Evolutionary conservation across 2,888 invertebrate genomes (phyloP), one percentile per base, ranked within the genome.

Genomic region (Sarcophaga variegata): DNA sequence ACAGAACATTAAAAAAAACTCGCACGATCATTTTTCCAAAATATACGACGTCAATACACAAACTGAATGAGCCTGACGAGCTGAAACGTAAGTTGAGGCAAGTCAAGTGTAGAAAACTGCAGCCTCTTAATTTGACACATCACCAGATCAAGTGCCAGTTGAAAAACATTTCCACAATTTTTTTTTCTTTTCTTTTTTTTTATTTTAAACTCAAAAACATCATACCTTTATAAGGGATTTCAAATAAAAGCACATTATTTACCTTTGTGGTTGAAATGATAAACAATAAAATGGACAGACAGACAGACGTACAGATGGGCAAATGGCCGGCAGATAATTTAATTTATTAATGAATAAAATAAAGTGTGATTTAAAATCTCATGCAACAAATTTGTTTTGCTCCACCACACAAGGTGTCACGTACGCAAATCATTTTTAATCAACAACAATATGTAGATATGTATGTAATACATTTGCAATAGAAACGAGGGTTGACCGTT

Each of bases 91-190:
- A 37, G 8, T 37, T 37, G 37, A 37, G 37, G 37, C 54, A 54
- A 54, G 54, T 54, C 54, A 4, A 54, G 54, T 17, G 54, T 17
- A 75, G 20, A 64, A 54, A 91, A 87, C 90, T 91, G 90, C 90
- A 90, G 91, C 90, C 91, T 92, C 92, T 91, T 91, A 91, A 91
- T 91, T 92, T 92, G 92, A 92, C 92, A 92, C 90, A 91, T 90
- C 91, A 91, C 90, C 91, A 92, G 91, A 92, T 92, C 91, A 92
- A 91, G 91, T 92, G 91, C 91, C 92, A 92, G 87, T 69, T 87
- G 60, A 69, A 70, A 37, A 37, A 37, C 8, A 37, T 37, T 37
- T 37, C 0, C 37, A 37, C 10, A 37, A 37, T 37, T 37, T 37
- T 37, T 37, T 4, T 1, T 22, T 22, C 1, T 27, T 27, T 27